Evolutionary conservation across 1,140 invertebrate species (phyloP), one percentile per base, ranked within the genome.

Genomic region (Monochamus saltuarius): DNA sequence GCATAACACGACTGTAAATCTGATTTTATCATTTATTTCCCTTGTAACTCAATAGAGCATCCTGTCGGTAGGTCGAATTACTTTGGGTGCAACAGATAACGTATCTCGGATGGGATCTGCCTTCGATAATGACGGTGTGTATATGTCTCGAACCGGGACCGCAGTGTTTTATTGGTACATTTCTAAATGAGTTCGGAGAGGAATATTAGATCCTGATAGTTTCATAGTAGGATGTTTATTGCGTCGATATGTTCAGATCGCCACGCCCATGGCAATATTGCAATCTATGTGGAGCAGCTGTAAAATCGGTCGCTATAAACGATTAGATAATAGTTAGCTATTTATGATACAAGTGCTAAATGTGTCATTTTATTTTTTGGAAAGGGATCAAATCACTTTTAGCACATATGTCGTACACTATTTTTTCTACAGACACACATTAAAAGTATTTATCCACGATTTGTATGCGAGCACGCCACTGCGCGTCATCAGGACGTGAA

Each of bases 1-100:
- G 29, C 17, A 47, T 47, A 43, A 47, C 45, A 47, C 17, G 45
- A 19, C 45, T 47, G 29, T 47, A 47, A 47, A 7, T 47, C 19
- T 19, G 45, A 43, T 43, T 16, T 17, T 17, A 17, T 43, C 42
- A 17, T 43, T 43, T 17, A 43, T 43, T 43, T 43, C 42, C 42
- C 17, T 43, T 43, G 42, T 14, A 43, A 17, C 10, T 16, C 42
- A 16, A 43, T 43, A 17, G 7, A 43, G 22, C 6, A 29, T 29
- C 22, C 22, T 29, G 22, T 29, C 22, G 22, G 22, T 29, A 6
- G 22, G 22, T 29, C 22, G 22, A 29, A 29, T 29, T 29, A 29
- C 22, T 29, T 29, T 29, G 2, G 22, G 22, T 29, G 6, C 22
- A 6, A 6, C 22, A 29, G 22, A 29, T 29, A 29, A 29, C 22